These are phyloP conservation scores for Peucedramus taeniatus DNA, from an alignment of 2,113 vertebrate species.

Conservation along the genomic window DNA sequence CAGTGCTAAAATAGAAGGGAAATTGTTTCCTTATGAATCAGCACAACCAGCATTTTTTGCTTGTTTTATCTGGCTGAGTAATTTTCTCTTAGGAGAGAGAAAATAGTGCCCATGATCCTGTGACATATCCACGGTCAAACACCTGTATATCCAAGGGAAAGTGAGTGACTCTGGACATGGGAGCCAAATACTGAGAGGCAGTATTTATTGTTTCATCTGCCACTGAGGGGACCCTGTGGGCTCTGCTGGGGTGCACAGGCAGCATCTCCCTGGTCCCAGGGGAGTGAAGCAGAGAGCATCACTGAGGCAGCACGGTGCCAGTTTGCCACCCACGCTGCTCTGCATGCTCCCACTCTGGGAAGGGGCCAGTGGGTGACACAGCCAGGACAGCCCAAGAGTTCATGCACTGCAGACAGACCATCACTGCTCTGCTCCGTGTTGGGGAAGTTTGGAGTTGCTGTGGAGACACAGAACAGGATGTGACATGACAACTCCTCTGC, in stretches of 20 bases:
- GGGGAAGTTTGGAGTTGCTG: neutral
- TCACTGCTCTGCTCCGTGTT: neutral
- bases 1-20: conserved; percentile 2
- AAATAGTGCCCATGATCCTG: neutral
- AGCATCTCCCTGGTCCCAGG: neutral
- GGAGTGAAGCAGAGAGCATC: neutral
- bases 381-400: neutral
- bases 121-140: neutral
- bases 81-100: neutral
- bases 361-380: neutral
- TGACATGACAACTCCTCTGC: neutral
- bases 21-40: conserved; percentile 51
- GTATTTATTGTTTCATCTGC: neutral
- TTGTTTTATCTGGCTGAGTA: conserved; percentile 24
- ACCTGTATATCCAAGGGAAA: neutral
- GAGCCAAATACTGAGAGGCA: neutral
- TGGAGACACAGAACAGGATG: neutral
- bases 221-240: neutral
- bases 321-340: accelerated
- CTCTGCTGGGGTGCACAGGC: neutral
- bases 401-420: neutral
- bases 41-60: neutral
- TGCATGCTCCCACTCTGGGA: neutral
- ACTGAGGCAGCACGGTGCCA: accelerated
- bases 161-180: neutral